These are phyloP conservation scores for Nymphalis polychloros DNA, from an alignment of 2,888 invertebrate species.

Conservation along the genomic window DNA sequence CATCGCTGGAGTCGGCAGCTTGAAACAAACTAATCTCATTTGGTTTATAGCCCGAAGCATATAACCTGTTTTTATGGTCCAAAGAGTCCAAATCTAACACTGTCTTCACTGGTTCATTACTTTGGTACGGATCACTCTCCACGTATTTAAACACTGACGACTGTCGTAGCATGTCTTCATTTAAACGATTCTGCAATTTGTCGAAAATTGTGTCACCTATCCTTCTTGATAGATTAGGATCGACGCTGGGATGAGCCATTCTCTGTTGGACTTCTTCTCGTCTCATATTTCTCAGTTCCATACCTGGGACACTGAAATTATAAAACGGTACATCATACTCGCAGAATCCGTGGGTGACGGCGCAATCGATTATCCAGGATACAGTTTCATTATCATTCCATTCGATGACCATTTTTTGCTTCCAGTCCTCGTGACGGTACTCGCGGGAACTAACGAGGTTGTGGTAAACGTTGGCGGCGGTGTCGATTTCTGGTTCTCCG, in stretches of 20 bases:
- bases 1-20: slow-evolving; percentile 69
- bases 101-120: slow-evolving; percentile 59
- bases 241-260: slow-evolving; percentile 61
- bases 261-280: slow-evolving; percentile 65
- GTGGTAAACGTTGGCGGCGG: slow-evolving; percentile 67
- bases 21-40: slow-evolving; percentile 56
- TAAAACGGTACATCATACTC: slow-evolving; percentile 71
- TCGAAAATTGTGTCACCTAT: slow-evolving; percentile 67
- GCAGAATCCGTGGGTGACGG: slow-evolving; percentile 60
- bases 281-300: slow-evolving; percentile 62
- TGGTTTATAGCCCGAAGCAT: slow-evolving; percentile 65
- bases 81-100: slow-evolving; percentile 68
- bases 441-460: slow-evolving; percentile 66
- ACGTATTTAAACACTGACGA: slow-evolving; percentile 64
- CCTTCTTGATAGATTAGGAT: slow-evolving; percentile 54
- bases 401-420: slow-evolving; percentile 73
- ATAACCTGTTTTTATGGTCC: slow-evolving; percentile 61
- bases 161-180: slow-evolving; percentile 61
- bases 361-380: slow-evolving; percentile 77
- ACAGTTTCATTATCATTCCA: slow-evolving; percentile 83
- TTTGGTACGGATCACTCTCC: slow-evolving; percentile 60
- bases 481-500: slow-evolving; percentile 66
- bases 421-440: slow-evolving; percentile 75
- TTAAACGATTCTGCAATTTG: slow-evolving; percentile 62
- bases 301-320: slow-evolving; percentile 69